phyloP scores from a whole-genome alignment of 2,113 vertebrate genomes.

The Gadus chalcogrammus region DNA sequence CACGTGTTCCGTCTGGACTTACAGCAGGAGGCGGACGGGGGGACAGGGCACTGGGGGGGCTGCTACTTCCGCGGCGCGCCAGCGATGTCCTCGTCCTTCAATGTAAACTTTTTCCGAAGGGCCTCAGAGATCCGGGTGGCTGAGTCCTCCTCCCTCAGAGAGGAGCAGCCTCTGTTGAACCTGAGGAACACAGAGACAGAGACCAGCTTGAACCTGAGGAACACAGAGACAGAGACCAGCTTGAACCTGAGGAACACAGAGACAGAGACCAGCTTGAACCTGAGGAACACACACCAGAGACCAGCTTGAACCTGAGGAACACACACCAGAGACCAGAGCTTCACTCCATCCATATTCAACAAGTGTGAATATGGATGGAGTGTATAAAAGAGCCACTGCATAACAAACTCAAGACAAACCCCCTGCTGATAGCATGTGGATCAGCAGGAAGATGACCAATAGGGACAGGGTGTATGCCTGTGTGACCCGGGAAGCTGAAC shows the following conservation, averaged over 20 bases:
- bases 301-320: slow-evolving; percentile 61
- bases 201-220: slow-evolving; percentile 62
- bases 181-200: slow-evolving; percentile 35
- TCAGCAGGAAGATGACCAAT: no score
- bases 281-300: slow-evolving; percentile 16
- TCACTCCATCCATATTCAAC: no score
- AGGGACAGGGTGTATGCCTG: no score
- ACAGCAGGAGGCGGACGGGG: slow-evolving; percentile 51
- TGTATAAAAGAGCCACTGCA: no score
- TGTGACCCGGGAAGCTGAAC: no score
- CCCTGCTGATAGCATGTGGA: no score
- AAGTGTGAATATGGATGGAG: no score
- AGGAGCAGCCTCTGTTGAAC: slow-evolving; percentile 80
- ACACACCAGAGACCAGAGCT: no score
- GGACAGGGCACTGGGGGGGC: background rate
- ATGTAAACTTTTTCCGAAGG: slow-evolving; percentile 89
- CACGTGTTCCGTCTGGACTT: slow-evolving; percentile 41
- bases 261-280: slow-evolving; percentile 55
- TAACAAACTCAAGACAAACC: no score
- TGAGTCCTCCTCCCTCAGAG: slow-evolving; percentile 89
- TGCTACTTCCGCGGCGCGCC: slow-evolving; percentile 72
- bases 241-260: slow-evolving; percentile 61
- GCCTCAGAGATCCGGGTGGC: slow-evolving; percentile 90
- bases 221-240: no score
- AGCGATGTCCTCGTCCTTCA: slow-evolving; percentile 85